Percentiles rank a stretch among this genome's conserved stretches.
phyloP scores from a whole-genome alignment of 2,797 vertebrate genomes.

The Margarornis squamiger region DNA sequence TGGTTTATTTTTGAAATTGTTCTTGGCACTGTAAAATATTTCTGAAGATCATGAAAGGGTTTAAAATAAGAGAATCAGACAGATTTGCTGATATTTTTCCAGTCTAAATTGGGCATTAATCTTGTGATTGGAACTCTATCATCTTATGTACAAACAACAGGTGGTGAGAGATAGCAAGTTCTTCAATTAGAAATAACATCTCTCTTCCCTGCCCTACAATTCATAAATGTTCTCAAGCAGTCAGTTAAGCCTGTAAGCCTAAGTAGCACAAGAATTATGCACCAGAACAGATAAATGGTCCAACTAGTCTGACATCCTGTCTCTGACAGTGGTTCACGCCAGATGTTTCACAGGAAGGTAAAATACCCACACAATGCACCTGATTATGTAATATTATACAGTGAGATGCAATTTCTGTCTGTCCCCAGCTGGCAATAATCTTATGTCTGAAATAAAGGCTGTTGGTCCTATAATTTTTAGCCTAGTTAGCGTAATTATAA shows the following conservation, averaged over 20 bases:
- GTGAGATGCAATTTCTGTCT: not conserved
- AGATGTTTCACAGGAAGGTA: slow-evolving; percentile 60
- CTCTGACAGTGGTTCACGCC: slow-evolving; percentile 10
- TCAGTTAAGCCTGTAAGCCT: not conserved
- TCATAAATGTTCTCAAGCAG: slow-evolving; percentile 33
- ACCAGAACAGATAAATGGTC: slow-evolving; percentile 27
- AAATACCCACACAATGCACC: slow-evolving; percentile 40
- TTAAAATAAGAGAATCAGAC: slow-evolving; percentile 50
- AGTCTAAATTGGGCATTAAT: slow-evolving; percentile 15
- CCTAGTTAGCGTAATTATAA: slow-evolving; percentile 54
- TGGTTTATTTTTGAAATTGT: slow-evolving; percentile 53
- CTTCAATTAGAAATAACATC: slow-evolving; percentile 48
- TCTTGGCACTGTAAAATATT: slow-evolving; percentile 45
- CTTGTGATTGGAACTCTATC: slow-evolving; percentile 46
- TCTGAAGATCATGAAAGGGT: slow-evolving; percentile 33
- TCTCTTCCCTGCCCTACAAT: slow-evolving; percentile 7
- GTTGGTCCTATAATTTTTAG: slow-evolving; percentile 50
- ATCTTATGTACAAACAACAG: slow-evolving; percentile 63
- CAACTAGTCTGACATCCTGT: slow-evolving; percentile 33
- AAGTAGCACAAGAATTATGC: slow-evolving; percentile 17
- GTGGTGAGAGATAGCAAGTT: slow-evolving; percentile 35
- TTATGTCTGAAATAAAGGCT: slow-evolving; percentile 45
- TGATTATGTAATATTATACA: slow-evolving; percentile 37
- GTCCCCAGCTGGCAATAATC: slow-evolving; percentile 50
- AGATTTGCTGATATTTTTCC: slow-evolving; percentile 46